Base-by-base conservation (phyloP, 2,113 vertebrate genomes). In the Panurus biarmicus region DNA sequence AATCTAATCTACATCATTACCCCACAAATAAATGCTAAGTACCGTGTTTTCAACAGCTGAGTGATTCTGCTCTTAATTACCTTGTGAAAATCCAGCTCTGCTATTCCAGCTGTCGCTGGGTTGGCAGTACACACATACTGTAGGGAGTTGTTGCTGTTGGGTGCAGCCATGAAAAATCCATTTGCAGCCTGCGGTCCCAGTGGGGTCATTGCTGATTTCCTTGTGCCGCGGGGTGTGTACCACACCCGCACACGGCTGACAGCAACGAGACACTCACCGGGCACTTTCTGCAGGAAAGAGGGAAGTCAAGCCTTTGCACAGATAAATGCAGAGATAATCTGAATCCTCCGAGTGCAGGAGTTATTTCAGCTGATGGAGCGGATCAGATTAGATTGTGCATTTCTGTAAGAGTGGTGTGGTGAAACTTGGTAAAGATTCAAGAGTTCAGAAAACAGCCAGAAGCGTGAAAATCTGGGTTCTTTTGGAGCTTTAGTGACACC, bases 401-500 rank as follows among this genome's bases (percentile, higher is more conserved):
- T 81, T 73, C 23, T 12, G 0, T n/a, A 36, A 50, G 14, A 84
- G 28, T 5, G 17, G 61, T 10, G 31, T 10, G 36, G 66, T 31
- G 24, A 19, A 85, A 65, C 16, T 54, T 29, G 15, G 11, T 33
- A 57, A 87, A 72, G 71, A 24, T 25, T 23, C 31, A 60, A n/a
- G 28, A 48, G n/a, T 57, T 42, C 24, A 64, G 45, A 50, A 65
- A 83, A 54, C 8, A 60, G 36, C 22, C 40, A 61, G 20, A 71
- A 72, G 17, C 87, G 15, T 31, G 23, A 73, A 76, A 76, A 73
- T 58, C 21, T 45, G 38, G 3, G 14, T 20, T 90, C 16, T 54
- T 89, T 19, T 14, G 12, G 91, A 80, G 64, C 67, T 90, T 80
- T 96, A 87, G 82, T 94, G 96, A 96, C 96, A 96, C 76, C 94